phyloP scores from a whole-genome alignment of 2,888 invertebrate species.

The Oscheius sp. region DNA sequence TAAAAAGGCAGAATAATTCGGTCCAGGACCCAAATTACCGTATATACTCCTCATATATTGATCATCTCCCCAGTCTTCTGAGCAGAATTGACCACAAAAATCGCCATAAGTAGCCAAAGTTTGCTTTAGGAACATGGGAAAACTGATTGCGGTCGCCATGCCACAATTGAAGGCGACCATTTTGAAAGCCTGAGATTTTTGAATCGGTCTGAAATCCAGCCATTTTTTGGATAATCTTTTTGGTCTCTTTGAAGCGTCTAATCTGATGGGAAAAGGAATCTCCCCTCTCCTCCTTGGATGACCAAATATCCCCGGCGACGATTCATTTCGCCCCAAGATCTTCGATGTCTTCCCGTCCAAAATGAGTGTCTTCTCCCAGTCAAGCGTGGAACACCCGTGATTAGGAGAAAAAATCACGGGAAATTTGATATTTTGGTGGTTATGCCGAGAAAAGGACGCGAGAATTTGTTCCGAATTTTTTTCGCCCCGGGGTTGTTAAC shows the following conservation, averaged over 20 bases:
- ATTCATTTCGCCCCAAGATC: slow-evolving; percentile 24
- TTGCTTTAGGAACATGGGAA: slow-evolving; percentile 68
- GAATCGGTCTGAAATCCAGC: slow-evolving; percentile 66
- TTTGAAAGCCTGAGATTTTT: slow-evolving; percentile 62
- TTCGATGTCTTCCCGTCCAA: slow-evolving; percentile 20
- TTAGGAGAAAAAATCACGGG: background rate
- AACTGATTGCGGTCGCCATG: slow-evolving; percentile 62
- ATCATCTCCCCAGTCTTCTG: slow-evolving; percentile 68
- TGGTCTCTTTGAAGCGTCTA: background rate
- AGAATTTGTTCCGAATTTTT: too few relatives aligned
- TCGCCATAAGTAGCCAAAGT: slow-evolving; percentile 43
- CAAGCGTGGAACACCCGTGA: background rate
- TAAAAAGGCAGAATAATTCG: slow-evolving; percentile 31
- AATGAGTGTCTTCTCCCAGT: slow-evolving; percentile 17
- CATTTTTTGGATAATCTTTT: background rate
- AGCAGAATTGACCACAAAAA: slow-evolving; percentile 65
- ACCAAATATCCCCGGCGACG: background rate
- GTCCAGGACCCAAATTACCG: slow-evolving; percentile 42
- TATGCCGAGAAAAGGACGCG: background rate
- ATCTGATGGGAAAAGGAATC: background rate
- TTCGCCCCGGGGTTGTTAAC: too few relatives aligned
- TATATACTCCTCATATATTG: slow-evolving; percentile 50
- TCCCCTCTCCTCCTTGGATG: background rate
- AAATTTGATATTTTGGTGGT: background rate
- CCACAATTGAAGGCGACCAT: slow-evolving; percentile 63